Conservation (phyloP, 2,888 invertebrate genomes). For the Napeogenes inachia region DNA sequence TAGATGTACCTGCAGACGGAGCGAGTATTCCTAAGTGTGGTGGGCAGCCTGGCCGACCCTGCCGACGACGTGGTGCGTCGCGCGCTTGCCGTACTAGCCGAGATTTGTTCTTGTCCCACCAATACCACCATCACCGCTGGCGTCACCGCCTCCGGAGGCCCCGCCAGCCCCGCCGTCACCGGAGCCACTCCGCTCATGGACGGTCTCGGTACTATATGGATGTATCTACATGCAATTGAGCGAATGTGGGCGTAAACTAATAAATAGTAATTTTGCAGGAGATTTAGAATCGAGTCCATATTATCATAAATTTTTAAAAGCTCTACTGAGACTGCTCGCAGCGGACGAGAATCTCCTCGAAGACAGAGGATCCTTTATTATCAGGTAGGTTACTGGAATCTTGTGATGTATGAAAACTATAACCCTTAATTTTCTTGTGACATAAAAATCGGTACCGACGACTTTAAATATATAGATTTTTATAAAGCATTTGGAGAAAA, state of each 20-base stretch:
- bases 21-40: slow-evolving; percentile 84
- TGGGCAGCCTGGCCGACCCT: slow-evolving; percentile 91
- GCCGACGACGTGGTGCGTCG: slow-evolving; percentile 97
- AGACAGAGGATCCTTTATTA: slow-evolving; percentile 95
- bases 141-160: slow-evolving; percentile 11
- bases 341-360: slow-evolving; percentile 91
- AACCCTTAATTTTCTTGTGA: too few species aligned
- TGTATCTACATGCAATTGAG: background rate
- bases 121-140: slow-evolving; percentile 13
- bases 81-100: slow-evolving; percentile 93
- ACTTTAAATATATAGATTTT: too few species aligned
- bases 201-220: background rate
- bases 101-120: slow-evolving; percentile 76
- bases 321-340: slow-evolving; percentile 89
- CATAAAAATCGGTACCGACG: too few species aligned
- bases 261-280: slow-evolving; percentile 38
- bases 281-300: slow-evolving; percentile 71
- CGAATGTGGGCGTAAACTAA: background rate
- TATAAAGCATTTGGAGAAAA: too few species aligned
- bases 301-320: slow-evolving; percentile 93
- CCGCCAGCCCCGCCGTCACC: slow-evolving; percentile 4
- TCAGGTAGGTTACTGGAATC: slow-evolving; percentile 80
- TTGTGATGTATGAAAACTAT: background rate
- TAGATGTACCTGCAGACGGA: slow-evolving; percentile 86
- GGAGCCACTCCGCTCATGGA: background rate